A percentile compares a stretch with the other conserved stretches of the same genome.
Evolutionary conservation across 2,888 invertebrate species (phyloP).

Genomic region (Nomada ferruginata): DNA sequence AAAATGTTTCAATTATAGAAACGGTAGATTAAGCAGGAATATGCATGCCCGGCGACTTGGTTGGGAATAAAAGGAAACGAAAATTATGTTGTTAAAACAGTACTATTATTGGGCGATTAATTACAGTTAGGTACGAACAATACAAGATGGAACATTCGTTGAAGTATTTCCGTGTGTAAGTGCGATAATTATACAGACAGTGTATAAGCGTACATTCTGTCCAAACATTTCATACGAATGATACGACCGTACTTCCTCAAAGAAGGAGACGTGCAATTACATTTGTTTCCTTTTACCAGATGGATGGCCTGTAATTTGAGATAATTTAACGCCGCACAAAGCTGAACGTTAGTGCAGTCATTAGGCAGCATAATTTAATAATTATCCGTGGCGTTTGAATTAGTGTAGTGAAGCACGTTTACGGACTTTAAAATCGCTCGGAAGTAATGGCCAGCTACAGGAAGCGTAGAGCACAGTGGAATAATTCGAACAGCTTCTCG

Average conservation of each 20-base stretch:
- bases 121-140: neutral
- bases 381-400: neutral
- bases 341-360: slow-evolving; percentile 1
- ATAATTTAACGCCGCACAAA: slow-evolving; percentile 5
- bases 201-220: neutral
- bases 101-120: no score
- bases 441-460: neutral
- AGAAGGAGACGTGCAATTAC: neutral
- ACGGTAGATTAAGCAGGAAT: no score
- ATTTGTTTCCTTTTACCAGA: neutral
- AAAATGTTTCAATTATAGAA: neutral
- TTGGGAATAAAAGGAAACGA: no score
- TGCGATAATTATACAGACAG: neutral
- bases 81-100: no score
- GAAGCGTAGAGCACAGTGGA: neutral
- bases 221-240: neutral
- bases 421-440: neutral
- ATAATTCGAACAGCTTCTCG: neutral
- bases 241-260: no score
- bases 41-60: no score
- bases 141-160: no score
- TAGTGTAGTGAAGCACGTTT: neutral
- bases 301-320: slow-evolving; percentile 13
- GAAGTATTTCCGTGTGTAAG: neutral
- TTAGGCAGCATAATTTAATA: neutral